A percentile compares a stretch with the other conserved stretches of the same genome.
Evolutionary conservation across 2,113 vertebrate species (phyloP).

Genomic region (Sylvilagus bachmani): DNA sequence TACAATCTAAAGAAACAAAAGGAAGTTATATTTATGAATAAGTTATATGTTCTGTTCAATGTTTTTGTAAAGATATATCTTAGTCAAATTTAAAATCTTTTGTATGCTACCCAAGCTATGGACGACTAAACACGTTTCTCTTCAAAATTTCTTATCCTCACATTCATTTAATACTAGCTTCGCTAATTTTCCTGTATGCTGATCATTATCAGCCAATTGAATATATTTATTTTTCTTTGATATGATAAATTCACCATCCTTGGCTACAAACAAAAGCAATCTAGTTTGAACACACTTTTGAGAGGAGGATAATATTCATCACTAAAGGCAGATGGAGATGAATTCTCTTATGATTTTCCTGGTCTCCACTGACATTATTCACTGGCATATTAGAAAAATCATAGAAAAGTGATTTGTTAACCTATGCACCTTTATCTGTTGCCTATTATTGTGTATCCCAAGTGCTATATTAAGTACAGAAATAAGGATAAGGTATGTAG

Average conservation of each 20-base stretch:
- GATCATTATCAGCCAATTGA: constrained; percentile 1
- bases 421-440: neutral
- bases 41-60: neutral
- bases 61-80: constrained; percentile 36
- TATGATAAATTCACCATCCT: constrained; percentile 41
- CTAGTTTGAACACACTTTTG: neutral
- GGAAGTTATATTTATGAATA: constrained; percentile 26
- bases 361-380: neutral
- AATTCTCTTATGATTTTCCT: constrained; percentile 29
- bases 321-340: constrained; percentile 2
- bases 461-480: neutral
- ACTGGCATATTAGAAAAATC: neutral
- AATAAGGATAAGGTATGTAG: neutral
- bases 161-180: constrained; percentile 56
- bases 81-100: constrained; percentile 35
- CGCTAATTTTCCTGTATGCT: neutral
- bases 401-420: constrained; percentile 8
- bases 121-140: constrained; percentile 20
- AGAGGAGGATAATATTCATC: neutral
- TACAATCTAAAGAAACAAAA: constrained; percentile 48
- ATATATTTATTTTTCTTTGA: constrained; percentile 36
- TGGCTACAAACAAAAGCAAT: constrained; percentile 16
- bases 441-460: neutral
- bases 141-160: neutral
- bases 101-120: neutral